Evolutionary conservation across 2,888 invertebrate species (phyloP), one percentile per base, ranked within the genome.

Genomic region (Brachyptera putata): DNA sequence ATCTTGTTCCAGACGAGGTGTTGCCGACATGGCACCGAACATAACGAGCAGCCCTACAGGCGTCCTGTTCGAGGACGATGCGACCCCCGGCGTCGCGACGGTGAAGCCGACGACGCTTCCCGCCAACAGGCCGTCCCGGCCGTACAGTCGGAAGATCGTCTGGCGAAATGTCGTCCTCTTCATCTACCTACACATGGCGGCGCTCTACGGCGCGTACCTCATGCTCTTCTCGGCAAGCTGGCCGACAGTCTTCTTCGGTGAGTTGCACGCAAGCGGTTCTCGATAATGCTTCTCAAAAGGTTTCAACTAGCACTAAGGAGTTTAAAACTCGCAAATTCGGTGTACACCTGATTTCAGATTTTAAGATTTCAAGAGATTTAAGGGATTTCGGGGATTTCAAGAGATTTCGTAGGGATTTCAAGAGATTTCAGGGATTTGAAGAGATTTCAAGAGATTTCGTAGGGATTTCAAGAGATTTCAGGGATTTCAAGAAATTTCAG

Each of bases 101-200:
- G n/a, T 36, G 5, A 57, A 46, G 25, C 37, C 13, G 26, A 7
- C 14, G 22, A 36, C 14, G 36, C 14, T n/a, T 13, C 43, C 41
- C 14, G 46, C 39, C 16, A n/a, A 48, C 1, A 57, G 50, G 39
- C 46, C 59, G 14, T 7, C 11, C 3, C 11, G 24, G 34, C 43
- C 57, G 7, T 63, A 72, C 62, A 66, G 65, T 58, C 64, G 68
- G 48, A 63, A 71, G 48, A 75, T 87, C 49, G 92, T 93, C 5
- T 93, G 92, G 92, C 81, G 87, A 66, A 93, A 92, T 71, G 87
- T 93, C 53, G 74, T 86, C n/a, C 78, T 87, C 1, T 91, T 93
- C 70, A 76, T 78, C 7, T 87, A 86, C 70, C 80, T 93, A 63
- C 92, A 93, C 72, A 37, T 84, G 53, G 86, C 85, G 1, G 87